These are phyloP conservation scores for Nibea coibor DNA, from an alignment of 2,113 vertebrate species.

Conservation along the genomic window DNA sequence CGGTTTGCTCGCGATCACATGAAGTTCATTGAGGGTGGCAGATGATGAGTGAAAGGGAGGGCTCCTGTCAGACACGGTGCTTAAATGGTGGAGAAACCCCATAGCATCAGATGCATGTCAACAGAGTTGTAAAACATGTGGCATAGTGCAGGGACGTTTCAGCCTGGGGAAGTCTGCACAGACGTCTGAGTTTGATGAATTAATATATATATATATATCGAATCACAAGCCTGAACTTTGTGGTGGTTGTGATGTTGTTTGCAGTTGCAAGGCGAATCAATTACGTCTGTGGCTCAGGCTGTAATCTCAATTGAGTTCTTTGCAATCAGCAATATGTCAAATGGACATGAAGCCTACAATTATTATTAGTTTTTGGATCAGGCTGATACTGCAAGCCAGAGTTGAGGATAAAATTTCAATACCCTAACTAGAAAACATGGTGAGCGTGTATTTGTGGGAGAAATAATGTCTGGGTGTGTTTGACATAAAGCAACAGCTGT, in stretches of 20 bases:
- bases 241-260: conserved; percentile 21
- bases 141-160: neutral
- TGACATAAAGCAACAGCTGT: neutral
- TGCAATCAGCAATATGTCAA: conserved; percentile 52
- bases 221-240: conserved; percentile 16
- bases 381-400: neutral
- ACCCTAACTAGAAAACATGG: neutral
- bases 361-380: conserved; percentile 31
- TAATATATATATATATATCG: conserved; percentile 10
- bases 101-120: conserved; percentile 18
- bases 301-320: conserved; percentile 48
- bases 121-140: conserved; percentile 3
- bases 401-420: conserved; percentile 17
- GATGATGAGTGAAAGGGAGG: conserved; percentile 47
- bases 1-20: conserved; percentile 29
- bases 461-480: neutral
- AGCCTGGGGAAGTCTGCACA: neutral
- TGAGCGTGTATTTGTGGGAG: neutral
- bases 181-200: conserved; percentile 42
- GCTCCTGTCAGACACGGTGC: conserved; percentile 27
- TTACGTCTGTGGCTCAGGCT: conserved; percentile 30
- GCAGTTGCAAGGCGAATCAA: conserved; percentile 43
- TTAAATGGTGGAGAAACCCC: conserved; percentile 39
- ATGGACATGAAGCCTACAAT: conserved; percentile 29
- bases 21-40: conserved; percentile 36